Evolutionary conservation across 2,797 vertebrate species (phyloP).

Genomic region (Podarcis siculus): DNA sequence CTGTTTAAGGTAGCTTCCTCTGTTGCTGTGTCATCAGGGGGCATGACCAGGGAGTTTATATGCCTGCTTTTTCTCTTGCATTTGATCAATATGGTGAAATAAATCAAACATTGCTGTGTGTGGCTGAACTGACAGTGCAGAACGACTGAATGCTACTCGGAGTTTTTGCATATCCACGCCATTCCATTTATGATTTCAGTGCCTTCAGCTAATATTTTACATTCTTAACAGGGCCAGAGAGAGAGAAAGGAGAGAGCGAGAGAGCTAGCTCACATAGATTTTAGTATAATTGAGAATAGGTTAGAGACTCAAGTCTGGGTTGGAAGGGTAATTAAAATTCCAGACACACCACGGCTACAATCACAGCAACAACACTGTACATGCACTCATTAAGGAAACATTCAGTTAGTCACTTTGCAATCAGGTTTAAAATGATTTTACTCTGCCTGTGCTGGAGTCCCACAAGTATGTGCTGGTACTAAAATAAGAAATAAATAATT

Average conservation of each 20-base stretch:
- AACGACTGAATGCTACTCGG: slow-evolving; percentile 52
- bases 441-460: slow-evolving; percentile 55
- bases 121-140: not conserved
- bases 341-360: slow-evolving; percentile 46
- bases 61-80: no score
- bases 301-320: slow-evolving; percentile 16
- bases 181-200: slow-evolving; percentile 20
- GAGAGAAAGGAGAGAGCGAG: not conserved
- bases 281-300: slow-evolving; percentile 50
- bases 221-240: slow-evolving; percentile 25
- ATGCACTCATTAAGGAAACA: slow-evolving; percentile 62
- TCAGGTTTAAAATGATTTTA: slow-evolving; percentile 67
- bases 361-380: slow-evolving; percentile 49
- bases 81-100: no score
- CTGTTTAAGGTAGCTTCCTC: no score
- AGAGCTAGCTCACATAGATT: slow-evolving; percentile 3
- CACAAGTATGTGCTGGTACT: slow-evolving; percentile 53
- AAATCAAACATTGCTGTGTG: not conserved
- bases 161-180: slow-evolving; percentile 13
- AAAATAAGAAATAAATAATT: slow-evolving; percentile 65
- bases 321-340: slow-evolving; percentile 46
- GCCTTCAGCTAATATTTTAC: slow-evolving; percentile 24
- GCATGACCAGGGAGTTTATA: no score
- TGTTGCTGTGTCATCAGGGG: no score
- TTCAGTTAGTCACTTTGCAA: slow-evolving; percentile 46